Evolutionary conservation across 2,113 vertebrate species (phyloP).

Genomic region (Catharus minimus): DNA sequence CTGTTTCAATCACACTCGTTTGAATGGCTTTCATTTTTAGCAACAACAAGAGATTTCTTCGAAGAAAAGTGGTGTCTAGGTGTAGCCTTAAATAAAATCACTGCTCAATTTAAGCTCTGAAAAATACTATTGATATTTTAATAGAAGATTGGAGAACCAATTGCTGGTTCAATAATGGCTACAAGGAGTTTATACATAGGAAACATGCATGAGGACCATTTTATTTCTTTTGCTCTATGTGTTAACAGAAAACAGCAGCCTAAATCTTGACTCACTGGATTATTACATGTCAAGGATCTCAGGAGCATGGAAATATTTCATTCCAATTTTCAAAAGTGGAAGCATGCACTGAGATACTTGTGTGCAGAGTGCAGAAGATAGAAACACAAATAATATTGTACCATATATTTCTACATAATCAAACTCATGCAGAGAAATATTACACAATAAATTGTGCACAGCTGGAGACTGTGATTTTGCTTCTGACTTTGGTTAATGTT

Average conservation of each 20-base stretch:
- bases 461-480: background rate
- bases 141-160: conserved; percentile 71
- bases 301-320: conserved; percentile 29
- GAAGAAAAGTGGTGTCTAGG: conserved; percentile 71
- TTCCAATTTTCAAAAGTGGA: background rate
- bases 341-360: background rate
- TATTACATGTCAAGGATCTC: conserved; percentile 46
- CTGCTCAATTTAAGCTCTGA: conserved; percentile 77
- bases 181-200: conserved; percentile 71
- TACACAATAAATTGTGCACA: background rate
- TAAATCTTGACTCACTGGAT: conserved; percentile 52
- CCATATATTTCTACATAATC: background rate
- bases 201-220: conserved; percentile 64
- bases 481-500: background rate
- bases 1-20: conserved; percentile 77
- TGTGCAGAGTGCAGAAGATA: background rate
- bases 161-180: conserved; percentile 70
- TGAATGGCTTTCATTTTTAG: conserved; percentile 81
- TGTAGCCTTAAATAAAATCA: conserved; percentile 77
- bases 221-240: conserved; percentile 56
- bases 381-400: background rate
- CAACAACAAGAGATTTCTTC: conserved; percentile 74
- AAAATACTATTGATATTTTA: conserved; percentile 81
- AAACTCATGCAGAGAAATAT: background rate
- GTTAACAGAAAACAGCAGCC: conserved; percentile 68